These are phyloP conservation scores for Harmothoe impar DNA, from an alignment of 2,888 invertebrate species.

Conservation along the genomic window DNA sequence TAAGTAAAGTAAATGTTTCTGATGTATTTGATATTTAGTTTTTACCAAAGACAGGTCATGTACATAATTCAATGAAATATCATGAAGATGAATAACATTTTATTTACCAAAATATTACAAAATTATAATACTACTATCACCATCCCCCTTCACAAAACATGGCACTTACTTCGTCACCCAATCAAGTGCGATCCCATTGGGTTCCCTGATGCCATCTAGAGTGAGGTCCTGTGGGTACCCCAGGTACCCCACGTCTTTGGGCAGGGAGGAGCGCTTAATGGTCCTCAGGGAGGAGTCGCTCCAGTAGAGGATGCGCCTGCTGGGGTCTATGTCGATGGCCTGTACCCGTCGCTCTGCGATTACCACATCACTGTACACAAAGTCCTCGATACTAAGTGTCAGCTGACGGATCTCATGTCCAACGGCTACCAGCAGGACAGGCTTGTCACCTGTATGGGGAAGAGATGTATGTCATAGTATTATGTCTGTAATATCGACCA, in stretches of 20 bases:
- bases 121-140: background rate
- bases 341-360: conserved; percentile 93
- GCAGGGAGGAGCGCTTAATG: conserved; percentile 95
- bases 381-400: conserved; percentile 75
- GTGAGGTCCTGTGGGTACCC: conserved; percentile 94
- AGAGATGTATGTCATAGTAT: too few species aligned
- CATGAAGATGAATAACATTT: too few species aligned
- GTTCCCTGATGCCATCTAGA: conserved; percentile 86
- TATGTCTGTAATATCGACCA: too few species aligned
- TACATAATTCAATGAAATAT: too few species aligned
- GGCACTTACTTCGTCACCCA: conserved; percentile 91
- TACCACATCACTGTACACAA: conserved; percentile 87
- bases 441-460: conserved; percentile 68
- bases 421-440: conserved; percentile 87
- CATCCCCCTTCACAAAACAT: too few species aligned
- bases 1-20: too few species aligned
- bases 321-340: conserved; percentile 94
- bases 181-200: conserved; percentile 95
- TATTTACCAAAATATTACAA: background rate
- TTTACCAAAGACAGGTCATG: background rate
- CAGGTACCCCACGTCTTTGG: conserved; percentile 85
- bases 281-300: conserved; percentile 95
- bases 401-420: conserved; percentile 90
- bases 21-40: background rate
- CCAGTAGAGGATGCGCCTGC: conserved; percentile 90